Evolutionary conservation across 2,113 vertebrate genomes (phyloP).

Genomic region (Galbula dea): DNA sequence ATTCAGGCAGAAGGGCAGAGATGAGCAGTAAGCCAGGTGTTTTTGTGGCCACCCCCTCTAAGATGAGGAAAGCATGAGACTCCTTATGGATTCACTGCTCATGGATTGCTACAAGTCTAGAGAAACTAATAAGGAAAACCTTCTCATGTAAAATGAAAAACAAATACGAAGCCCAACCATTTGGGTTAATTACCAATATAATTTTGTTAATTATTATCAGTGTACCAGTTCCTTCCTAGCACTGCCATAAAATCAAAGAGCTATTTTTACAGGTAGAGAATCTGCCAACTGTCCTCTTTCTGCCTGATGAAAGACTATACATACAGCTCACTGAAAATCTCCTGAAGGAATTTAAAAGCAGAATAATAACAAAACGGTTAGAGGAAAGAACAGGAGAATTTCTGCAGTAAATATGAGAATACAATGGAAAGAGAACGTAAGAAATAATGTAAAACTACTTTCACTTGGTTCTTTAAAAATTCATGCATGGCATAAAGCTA

Average conservation of each 20-base stretch:
- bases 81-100: not conserved
- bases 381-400: not conserved
- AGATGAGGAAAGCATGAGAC: not conserved
- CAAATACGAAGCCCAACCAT: not conserved
- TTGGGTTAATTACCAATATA: not conserved
- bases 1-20: not conserved
- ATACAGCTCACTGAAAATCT: not conserved
- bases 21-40: not conserved
- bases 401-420: not conserved
- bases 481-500: not conserved
- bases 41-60: not conserved
- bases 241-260: not conserved
- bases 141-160: not conserved
- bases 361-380: not conserved
- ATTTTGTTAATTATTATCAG: not conserved
- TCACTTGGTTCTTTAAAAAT: not conserved
- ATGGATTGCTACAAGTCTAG: not conserved
- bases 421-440: not conserved
- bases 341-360: not conserved
- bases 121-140: not conserved
- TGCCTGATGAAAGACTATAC: not conserved
- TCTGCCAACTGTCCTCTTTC: not conserved
- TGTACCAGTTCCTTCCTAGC: not conserved
- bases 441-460: not conserved
- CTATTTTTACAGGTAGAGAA: not conserved